Evolutionary conservation across 2,797 vertebrate species (phyloP), one percentile per base, ranked within the genome.

Genomic region (Propithecus deckenii): DNA sequence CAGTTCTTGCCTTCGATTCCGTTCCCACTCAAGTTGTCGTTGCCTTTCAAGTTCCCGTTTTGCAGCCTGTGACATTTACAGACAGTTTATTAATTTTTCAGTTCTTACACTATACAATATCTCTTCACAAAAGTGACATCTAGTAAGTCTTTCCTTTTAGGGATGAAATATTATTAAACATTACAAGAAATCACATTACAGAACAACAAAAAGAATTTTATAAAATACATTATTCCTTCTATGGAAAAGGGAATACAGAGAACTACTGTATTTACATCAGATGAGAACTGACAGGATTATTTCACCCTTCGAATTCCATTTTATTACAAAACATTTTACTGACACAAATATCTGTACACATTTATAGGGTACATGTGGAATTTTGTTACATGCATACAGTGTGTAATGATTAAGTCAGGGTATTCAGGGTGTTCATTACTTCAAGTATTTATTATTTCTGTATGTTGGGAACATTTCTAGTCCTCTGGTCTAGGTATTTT

Each of bases 41-140:
- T 99, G 99, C 0, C 99, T 98, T 98, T 99, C 99, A 93, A 99
- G 98, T 97, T 99, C 99, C 59, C 99, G 98, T 96, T 99, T 99
- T 43, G 99, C 99, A 13, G 99, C 99, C 99, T 99, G 89, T 23
- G 61, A 85, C 32, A 75, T 63, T 79, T 28, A 84, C 6, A 93
- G 61, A 85, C 0, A 35, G 28, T 32, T 78, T 46, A 59, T 48
- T 89, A 59, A 32, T 50, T 63, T 46, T n/a, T 86, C 30, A 43
- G 43, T 86, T 57, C 76, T 94, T 28, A 69, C 1, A 59, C 20
- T 28, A 35, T 32, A 69, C 28, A 71, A 32, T 7, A n/a, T 52
- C 43, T 84, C 59, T 85, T 76, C 69, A 67, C 25, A 81, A 92
- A 92, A 5, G 2, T 61, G 23, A 28, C n/a, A 67, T 71, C 59